Conservation (phyloP, 2,888 invertebrate species). For the Dastarcus helophoroides region DNA sequence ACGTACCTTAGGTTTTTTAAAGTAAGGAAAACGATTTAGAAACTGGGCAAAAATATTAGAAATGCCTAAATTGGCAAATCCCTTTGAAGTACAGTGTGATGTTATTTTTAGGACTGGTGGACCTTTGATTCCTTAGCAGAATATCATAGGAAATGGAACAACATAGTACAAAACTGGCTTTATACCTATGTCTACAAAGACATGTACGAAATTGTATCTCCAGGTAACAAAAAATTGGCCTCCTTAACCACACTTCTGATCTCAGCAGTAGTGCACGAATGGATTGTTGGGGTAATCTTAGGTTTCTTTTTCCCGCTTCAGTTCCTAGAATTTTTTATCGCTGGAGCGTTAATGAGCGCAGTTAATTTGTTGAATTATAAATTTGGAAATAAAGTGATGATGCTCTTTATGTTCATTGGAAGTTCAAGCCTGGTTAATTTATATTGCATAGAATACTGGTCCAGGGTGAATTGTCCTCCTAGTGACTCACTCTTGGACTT, state of each 20-base stretch:
- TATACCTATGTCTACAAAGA: constrained; percentile 81
- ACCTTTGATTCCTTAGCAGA: constrained; percentile 64
- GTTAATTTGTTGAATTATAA: constrained; percentile 35
- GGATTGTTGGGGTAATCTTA: constrained; percentile 65
- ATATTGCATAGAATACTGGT: constrained; percentile 80
- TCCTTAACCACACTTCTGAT: constrained; percentile 60
- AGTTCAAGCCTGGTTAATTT: constrained; percentile 62
- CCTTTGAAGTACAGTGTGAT: too few species aligned
- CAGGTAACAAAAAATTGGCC: constrained; percentile 40
- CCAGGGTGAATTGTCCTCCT: constrained; percentile 59
- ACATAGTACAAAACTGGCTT: constrained; percentile 91
- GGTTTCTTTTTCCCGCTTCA: constrained; percentile 83
- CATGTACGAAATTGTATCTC: constrained; percentile 35
- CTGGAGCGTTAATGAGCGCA: constrained; percentile 49
- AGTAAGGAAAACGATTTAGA: too few species aligned
- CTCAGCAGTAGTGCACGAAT: constrained; percentile 83
- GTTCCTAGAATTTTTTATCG: constrained; percentile 61
- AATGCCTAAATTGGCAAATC: too few species aligned
- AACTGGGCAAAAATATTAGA: too few species aligned
- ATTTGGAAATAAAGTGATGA: constrained; percentile 70
- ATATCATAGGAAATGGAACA: constrained; percentile 93
- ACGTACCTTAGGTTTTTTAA: constrained; percentile 4
- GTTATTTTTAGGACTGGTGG: constrained; percentile 99
- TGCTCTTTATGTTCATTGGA: constrained; percentile 69
- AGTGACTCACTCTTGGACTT: constrained; percentile 36